Evolutionary conservation across 2,797 vertebrate genomes (phyloP).

Genomic region (Sebastes oblongus): DNA sequence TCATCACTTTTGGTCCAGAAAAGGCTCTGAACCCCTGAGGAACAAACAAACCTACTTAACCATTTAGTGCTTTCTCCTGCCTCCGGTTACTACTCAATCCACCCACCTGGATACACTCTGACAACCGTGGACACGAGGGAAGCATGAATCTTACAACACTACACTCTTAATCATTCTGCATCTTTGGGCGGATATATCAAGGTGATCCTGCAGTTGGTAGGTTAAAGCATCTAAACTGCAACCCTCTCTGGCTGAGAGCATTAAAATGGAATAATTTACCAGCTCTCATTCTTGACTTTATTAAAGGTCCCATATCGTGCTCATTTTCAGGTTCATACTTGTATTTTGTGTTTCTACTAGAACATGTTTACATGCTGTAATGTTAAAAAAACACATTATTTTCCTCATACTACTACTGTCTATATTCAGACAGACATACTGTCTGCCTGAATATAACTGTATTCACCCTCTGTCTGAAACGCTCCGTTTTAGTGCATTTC

Average conservation of each 20-base stretch:
- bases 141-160: conserved; percentile 41
- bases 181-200: conserved; percentile 45
- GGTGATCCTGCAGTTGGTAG: conserved; percentile 36
- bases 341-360: no score
- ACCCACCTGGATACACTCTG: conserved; percentile 66
- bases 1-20: conserved; percentile 69
- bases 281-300: conserved; percentile 2
- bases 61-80: conserved; percentile 68
- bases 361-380: no score
- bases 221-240: conserved; percentile 14
- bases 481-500: no score
- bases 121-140: conserved; percentile 56
- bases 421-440: no score
- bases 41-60: conserved; percentile 77
- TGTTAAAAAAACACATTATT: no score
- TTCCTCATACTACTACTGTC: no score
- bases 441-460: no score
- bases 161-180: conserved; percentile 55
- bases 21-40: conserved; percentile 56
- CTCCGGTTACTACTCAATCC: conserved; percentile 67
- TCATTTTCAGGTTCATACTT: no score
- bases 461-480: no score
- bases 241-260: neutral
- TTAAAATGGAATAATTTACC: neutral
- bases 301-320: neutral